These are phyloP conservation scores for Lathronympha strigana DNA, from an alignment of 2,888 invertebrate species.

Conservation along the genomic window DNA sequence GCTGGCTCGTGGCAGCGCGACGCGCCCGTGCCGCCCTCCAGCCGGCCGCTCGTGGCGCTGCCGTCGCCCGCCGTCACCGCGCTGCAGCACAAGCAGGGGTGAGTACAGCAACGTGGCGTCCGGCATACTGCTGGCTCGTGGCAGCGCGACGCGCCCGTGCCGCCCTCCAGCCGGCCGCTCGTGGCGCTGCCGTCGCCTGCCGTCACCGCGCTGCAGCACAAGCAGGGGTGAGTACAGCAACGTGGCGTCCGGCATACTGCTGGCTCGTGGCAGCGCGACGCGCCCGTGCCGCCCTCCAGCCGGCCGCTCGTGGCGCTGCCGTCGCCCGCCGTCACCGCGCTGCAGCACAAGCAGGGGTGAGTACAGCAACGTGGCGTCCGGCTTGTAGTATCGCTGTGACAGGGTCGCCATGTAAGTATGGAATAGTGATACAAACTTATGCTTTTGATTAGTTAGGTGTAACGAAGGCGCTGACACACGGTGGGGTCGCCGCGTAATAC, in stretches of 20 bases:
- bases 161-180: slow-evolving; percentile 55
- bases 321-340: slow-evolving; percentile 47
- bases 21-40: slow-evolving; percentile 53
- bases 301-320: slow-evolving; percentile 62
- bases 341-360: slow-evolving; percentile 43
- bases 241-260: slow-evolving; percentile 59
- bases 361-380: background rate
- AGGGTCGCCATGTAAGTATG: too few species aligned
- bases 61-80: slow-evolving; percentile 48
- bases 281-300: background rate
- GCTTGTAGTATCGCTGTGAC: slow-evolving; percentile 58
- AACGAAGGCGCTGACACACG: too few species aligned
- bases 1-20: slow-evolving; percentile 69
- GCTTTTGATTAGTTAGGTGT: too few species aligned
- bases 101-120: slow-evolving; percentile 52
- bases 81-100: slow-evolving; percentile 47
- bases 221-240: slow-evolving; percentile 1
- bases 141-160: slow-evolving; percentile 60
- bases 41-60: slow-evolving; percentile 63
- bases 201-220: slow-evolving; percentile 47
- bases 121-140: slow-evolving; percentile 71
- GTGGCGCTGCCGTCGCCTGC: slow-evolving; percentile 61
- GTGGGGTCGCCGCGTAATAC: too few species aligned
- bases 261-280: slow-evolving; percentile 67
- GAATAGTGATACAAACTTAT: too few species aligned